Base-by-base conservation (phyloP, 2,888 invertebrate genomes). In the Odontomyia ornata region DNA sequence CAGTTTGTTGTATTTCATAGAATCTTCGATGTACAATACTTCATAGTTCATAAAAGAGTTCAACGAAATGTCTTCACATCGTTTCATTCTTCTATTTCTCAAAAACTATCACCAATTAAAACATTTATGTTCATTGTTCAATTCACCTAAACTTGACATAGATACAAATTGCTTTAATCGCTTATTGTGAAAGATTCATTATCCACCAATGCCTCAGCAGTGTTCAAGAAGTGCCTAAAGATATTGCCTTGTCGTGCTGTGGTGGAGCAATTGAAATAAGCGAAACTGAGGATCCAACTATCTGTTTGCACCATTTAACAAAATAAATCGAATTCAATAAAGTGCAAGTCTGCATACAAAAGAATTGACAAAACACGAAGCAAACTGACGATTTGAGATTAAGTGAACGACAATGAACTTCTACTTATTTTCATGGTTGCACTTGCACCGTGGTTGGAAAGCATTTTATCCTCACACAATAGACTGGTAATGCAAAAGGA, bases 401-500 rank as follows among this genome's bases (percentile, higher is more conserved):
- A 5, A 52, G 28, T 72, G 56, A 72, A 72, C 30, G 56, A 28
- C 28, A 72, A 72, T 72, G 71, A 72, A 72, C 71, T 72, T 72
- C 52, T 28, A 21, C 18, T 3, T 9, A 36, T 3, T 36, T 36
- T 36, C 36, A 9, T 9, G 36, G 36, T 5, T 36, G 36, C 36
- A 36, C 36, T 36, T 36, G 36, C 36, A 3, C 9, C 5, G 36
- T 9, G 36, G 36, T 36, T 36, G 36, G 36, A 36, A 36, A 36
- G 3, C 36, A 9, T 36, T 36, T 9, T n/a, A n/a, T n/a, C 36
- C 9, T 36, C 36, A 36, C 9, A 36, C 36, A 36, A 36, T 5
- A 36, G 36, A 36, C 5, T n/a, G 36, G 36, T 36, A 5, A 3
- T 5, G 9, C 36, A 36, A 9, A 36, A 36, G 36, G 36, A 36